phyloP scores from a whole-genome alignment of 1,140 invertebrate species.

The Danaus plexippus region DNA sequence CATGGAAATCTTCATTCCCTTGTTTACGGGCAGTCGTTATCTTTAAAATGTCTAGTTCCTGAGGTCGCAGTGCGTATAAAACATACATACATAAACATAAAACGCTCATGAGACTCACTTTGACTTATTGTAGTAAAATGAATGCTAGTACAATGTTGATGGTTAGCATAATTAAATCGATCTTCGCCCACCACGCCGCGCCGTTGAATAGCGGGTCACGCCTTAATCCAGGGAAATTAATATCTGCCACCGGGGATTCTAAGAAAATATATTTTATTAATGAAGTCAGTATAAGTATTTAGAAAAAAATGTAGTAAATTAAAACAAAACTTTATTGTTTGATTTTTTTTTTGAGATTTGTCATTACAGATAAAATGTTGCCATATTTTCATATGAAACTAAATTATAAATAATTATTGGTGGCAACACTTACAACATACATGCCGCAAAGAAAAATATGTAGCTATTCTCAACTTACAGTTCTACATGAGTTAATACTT shows the following conservation, averaged over 20 bases:
- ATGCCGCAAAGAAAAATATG: conserved; percentile 18
- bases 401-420: conserved; percentile 14
- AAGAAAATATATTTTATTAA: conserved; percentile 27
- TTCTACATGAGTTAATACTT: no score
- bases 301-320: conserved; percentile 2
- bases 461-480: no score
- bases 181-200: conserved; percentile 8
- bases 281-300: background rate
- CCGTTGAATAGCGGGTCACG: conserved; percentile 44
- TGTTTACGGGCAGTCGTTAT: no score
- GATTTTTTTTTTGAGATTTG: conserved; percentile 3
- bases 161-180: background rate
- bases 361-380: conserved; percentile 5
- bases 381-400: no score
- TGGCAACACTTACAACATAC: conserved; percentile 34
- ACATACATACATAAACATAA: no score
- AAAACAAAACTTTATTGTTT: conserved; percentile 7
- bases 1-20: no score
- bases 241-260: conserved; percentile 80
- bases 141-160: no score
- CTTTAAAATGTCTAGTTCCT: no score
- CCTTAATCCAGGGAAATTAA: conserved; percentile 77
- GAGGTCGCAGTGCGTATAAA: no score
- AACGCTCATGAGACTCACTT: no score
- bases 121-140: no score